Evolutionary conservation across 2,113 vertebrate species (phyloP), one percentile per base, ranked within the genome.

Genomic region (Oncorhynchus tshawytscha): DNA sequence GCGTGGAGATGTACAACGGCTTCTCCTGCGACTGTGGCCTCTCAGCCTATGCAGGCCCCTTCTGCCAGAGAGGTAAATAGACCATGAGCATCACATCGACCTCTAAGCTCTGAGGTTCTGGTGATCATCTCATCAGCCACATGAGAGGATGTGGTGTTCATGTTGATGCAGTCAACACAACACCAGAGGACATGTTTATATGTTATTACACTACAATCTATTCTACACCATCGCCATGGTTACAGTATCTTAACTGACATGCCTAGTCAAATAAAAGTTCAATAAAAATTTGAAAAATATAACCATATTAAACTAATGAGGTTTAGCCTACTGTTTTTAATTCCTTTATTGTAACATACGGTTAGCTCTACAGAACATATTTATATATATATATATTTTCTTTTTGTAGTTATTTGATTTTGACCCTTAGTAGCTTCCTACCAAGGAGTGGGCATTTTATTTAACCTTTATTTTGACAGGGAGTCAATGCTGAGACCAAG

Each of bases 11-110:
- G 48, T 77, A 93, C 77, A 93, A 72, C 31, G 95, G 97, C 70
- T 97, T 98, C 87, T 93, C 91, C 68, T 99, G 97, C 25, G 93
- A 98, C 89, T 99, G 97, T 27, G 86, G 90, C 39, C 89, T 88
- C 6, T 96, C 96, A 6, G 93, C 96, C 0, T 96, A 92, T 66
- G 6, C 86, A 0, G 97, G 97, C 49, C 93, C 95, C 1, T 99
- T 99, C 91, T 99, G 97, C 73, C 92, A 94, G 3, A 90, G 93
- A 89, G 97, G 97, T 96, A 89, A 85, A 91, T 7, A n/a, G 15
- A 72, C 15, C n/a, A 22, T 16, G n/a, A 9, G 59, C n/a, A 22
- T 62, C 20, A 22, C n/a, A n/a, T 57, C 16, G 2, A 45, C 39
- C 9, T 45, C 9, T 54, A 18, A 54, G 16, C 59, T 22, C n/a